Base-by-base conservation (phyloP, 2,888 invertebrate species). In the Drosophila leonis region DNA sequence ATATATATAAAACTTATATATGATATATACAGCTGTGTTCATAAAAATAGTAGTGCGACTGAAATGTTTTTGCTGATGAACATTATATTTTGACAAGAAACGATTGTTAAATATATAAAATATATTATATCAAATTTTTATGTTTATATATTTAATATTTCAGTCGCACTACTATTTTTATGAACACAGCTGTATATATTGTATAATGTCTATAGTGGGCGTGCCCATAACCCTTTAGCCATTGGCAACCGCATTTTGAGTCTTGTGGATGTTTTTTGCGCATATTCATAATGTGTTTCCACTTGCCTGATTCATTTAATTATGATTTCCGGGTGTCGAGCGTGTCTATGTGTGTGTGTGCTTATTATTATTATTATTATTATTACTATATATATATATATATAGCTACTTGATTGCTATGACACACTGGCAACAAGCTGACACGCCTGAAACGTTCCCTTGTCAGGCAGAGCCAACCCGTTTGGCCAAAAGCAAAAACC, bases 231-330 rank as follows among this genome's bases (percentile, higher is more conserved):
- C 41, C 5, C 41, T 42, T 31, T 41, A 42, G 41, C 55, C 41
- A 29, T 8, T 20, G 51, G 24, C 52, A 35, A 20, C 31, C 35
- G 49, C 49, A 27, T 51, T 41, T 27, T 10, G 12, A 33, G 33
- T 18, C 8, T 37, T 56, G 54, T 63, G 31, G 27, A 51, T 73
- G 41, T 27, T 48, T 44, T 15, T 41, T 49, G 20, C 55, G 33
- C 33, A 37, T 46, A 42, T 51, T 59, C 60, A 66, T 77, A 78
- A 71, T 69, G 62, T 71, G 73, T 74, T 85, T 83, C 74, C 86
- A 68, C 72, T 72, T 79, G 81, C 74, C 76, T 80, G 83, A 81
- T 80, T 83, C 83, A 83, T 86, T 83, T 83, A 83, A 83, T 83
- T 86, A 86, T 86, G 78, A 83, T 86, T 83, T 83, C 82, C 86